phyloP scores from a whole-genome alignment of 2,113 vertebrate genomes.

The Sitta europaea region DNA sequence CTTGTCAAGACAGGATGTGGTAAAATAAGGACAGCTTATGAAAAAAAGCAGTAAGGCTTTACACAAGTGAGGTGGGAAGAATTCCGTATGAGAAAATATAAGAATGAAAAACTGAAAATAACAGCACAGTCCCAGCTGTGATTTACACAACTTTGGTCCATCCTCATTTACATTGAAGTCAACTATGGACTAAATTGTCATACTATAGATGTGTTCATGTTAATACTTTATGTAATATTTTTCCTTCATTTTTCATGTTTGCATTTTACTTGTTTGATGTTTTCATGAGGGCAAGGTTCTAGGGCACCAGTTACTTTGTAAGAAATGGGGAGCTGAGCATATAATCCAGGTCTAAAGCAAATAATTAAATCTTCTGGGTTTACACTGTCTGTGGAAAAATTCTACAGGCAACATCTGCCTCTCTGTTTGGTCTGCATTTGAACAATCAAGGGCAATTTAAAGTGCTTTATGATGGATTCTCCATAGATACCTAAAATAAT shows the following conservation, averaged over 20 bases:
- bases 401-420: neutral
- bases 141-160: neutral
- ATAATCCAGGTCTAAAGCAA: neutral
- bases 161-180: neutral
- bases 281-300: neutral
- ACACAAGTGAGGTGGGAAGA: neutral
- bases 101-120: neutral
- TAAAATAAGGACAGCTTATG: neutral
- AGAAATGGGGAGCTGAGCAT: neutral
- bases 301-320: neutral
- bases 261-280: neutral
- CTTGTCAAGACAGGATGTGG: neutral
- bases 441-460: neutral
- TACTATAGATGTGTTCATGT: neutral
- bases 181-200: neutral
- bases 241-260: neutral
- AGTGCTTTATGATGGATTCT: neutral
- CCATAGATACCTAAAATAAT: neutral
- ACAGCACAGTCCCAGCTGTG: neutral
- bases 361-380: neutral
- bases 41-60: neutral
- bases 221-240: neutral
- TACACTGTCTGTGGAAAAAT: neutral
- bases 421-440: neutral
- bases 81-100: neutral